Conservation (phyloP, 23 tunicate species). For the Ciona savignyi region DNA sequence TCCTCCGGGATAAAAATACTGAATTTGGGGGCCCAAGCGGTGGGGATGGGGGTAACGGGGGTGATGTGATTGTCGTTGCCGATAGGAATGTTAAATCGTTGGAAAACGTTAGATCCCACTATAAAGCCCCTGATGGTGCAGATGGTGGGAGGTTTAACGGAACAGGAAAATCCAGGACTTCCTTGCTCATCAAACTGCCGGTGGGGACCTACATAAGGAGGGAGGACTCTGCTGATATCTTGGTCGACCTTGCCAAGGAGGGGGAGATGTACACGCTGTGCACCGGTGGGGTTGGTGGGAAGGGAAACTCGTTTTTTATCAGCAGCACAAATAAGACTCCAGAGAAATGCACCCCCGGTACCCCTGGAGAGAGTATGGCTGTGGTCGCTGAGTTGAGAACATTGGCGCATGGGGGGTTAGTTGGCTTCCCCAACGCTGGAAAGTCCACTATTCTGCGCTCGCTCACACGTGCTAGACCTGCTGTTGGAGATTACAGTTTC, state of each 20-base stretch:
- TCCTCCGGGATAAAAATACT: conserved; percentile 54
- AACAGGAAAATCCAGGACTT: conserved; percentile 52
- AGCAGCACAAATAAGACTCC: conserved; percentile 69
- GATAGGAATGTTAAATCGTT: conserved; percentile 38
- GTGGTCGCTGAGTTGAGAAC: conserved; percentile 58
- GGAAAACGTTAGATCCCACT: conserved; percentile 15
- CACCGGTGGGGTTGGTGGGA: conserved; percentile 85
- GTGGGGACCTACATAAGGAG: conserved; percentile 57
- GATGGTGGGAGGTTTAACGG: conserved; percentile 43
- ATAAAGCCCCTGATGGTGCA: conserved; percentile 46
- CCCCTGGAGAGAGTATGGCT: conserved; percentile 31
- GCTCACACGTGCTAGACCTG: conserved; percentile 63
- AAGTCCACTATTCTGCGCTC: conserved; percentile 78
- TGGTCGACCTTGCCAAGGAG: conserved; percentile 42
- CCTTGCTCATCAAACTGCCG: conserved; percentile 44
- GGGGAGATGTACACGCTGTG: conserved; percentile 47
- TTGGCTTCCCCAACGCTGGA: conserved; percentile 94
- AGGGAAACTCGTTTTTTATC: conserved; percentile 72
- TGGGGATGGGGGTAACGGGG: conserved; percentile 90
- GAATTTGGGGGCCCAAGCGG: conserved; percentile 83
- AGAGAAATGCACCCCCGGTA: conserved; percentile 68
- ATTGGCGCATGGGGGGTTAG: conserved; percentile 74
- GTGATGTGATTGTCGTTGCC: conserved; percentile 66
- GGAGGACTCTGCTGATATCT: conserved; percentile 30
- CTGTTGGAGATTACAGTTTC: conserved; percentile 61